Conservation (phyloP, 2,797 vertebrate genomes). For the Pogonophryne albipinna region DNA sequence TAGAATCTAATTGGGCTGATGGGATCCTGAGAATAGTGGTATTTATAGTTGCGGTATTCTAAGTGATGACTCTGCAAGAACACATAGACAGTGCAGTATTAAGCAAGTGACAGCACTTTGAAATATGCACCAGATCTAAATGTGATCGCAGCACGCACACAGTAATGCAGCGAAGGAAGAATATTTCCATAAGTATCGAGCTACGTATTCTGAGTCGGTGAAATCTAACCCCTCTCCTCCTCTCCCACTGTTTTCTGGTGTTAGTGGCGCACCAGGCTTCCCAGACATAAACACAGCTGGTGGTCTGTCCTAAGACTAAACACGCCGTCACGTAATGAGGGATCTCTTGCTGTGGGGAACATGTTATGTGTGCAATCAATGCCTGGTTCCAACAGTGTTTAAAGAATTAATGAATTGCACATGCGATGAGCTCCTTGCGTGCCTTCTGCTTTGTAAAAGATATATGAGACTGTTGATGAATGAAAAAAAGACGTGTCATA, state of each 20-base stretch:
- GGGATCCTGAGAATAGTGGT: constrained; percentile 36
- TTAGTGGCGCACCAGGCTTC: constrained; percentile 29
- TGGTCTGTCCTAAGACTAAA: constrained; percentile 53
- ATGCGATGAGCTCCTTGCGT: constrained; percentile 74
- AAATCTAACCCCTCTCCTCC: constrained; percentile 58
- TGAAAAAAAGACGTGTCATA: constrained; percentile 62
- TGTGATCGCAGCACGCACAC: constrained; percentile 46
- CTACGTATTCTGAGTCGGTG: constrained; percentile 61
- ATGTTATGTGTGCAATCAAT: constrained; percentile 47
- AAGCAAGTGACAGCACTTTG: constrained; percentile 62
- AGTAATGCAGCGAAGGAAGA: constrained; percentile 35
- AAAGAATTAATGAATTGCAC: constrained; percentile 62
- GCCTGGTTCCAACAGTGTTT: constrained; percentile 55
- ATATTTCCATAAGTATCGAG: constrained; percentile 56
- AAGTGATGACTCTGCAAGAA: constrained; percentile 49
- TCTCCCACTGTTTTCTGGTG: constrained; percentile 38
- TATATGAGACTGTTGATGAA: constrained; percentile 69
- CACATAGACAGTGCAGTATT: constrained; percentile 33
- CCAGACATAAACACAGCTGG: constrained; percentile 53
- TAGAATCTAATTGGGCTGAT: constrained; percentile 33
- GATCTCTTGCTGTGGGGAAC: constrained; percentile 55
- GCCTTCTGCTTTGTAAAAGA: constrained; percentile 77
- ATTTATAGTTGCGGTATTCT: constrained; percentile 49
- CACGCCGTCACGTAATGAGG: constrained; percentile 54
- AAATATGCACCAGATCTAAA: constrained; percentile 61